Conservation (phyloP, 2,797 vertebrate genomes). For the Notamacropus eugenii region DNA sequence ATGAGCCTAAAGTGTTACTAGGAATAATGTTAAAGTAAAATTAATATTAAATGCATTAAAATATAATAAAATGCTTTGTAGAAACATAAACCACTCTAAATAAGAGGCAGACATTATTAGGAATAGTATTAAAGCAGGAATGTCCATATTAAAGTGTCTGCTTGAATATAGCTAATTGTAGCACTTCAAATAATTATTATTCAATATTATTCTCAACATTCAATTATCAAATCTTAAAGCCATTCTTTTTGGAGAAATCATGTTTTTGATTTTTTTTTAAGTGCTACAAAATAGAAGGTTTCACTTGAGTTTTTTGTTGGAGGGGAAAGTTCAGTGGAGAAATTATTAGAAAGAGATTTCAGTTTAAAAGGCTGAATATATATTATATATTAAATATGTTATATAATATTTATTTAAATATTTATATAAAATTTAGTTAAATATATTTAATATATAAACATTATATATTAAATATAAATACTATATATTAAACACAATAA, state of each 20-base stretch:
- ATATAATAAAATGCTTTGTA: not conserved
- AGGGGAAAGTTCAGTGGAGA: not conserved
- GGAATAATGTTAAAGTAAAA: not conserved
- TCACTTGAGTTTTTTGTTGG: slow-evolving; percentile 37
- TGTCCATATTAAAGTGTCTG: not conserved
- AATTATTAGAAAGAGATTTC: not conserved
- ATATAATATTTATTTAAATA: too few relatives aligned
- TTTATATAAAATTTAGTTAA: too few relatives aligned
- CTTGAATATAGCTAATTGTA: not conserved
- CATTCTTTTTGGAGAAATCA: not conserved
- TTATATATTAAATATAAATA: too few relatives aligned
- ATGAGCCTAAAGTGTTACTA: not conserved
- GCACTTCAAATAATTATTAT: not conserved
- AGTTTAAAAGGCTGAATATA: not conserved
- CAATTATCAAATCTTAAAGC: not conserved
- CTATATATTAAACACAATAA: not conserved
- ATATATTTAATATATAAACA: too few relatives aligned
- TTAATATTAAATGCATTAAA: not conserved
- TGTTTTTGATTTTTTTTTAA: slow-evolving; percentile 6
- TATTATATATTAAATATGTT: too few relatives aligned
- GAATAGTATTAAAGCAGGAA: not conserved
- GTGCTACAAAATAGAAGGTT: not conserved
- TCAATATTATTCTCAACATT: not conserved
- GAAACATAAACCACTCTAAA: not conserved
- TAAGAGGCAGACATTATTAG: not conserved